Conservation (phyloP, 2,888 invertebrate genomes). For the Bruchidius siliquastri region DNA sequence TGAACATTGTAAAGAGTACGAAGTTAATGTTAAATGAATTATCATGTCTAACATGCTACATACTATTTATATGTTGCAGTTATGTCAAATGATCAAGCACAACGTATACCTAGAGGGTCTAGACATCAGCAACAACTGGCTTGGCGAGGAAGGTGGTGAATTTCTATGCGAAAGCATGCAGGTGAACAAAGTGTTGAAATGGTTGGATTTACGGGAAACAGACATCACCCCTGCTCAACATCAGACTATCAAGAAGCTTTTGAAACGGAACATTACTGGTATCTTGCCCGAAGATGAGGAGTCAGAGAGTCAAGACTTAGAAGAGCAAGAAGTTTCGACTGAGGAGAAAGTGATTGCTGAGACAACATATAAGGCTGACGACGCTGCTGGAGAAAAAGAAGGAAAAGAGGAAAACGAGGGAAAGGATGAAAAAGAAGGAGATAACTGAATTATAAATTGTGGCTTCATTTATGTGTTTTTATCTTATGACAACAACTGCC, state of each 20-base stretch:
- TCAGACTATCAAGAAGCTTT: constrained; percentile 47
- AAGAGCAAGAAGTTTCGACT: background rate
- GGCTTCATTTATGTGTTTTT: too few relatives aligned
- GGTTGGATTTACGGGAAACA: constrained; percentile 39
- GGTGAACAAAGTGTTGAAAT: constrained; percentile 33
- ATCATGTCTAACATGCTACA: too few relatives aligned
- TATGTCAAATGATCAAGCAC: constrained; percentile 50
- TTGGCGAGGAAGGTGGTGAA: constrained; percentile 54
- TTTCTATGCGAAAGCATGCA: constrained; percentile 31
- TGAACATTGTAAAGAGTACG: too few relatives aligned
- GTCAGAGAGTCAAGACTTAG: background rate
- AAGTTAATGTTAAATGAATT: too few relatives aligned
- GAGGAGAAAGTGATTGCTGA: background rate
- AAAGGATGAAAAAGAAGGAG: too few relatives aligned
- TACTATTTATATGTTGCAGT: background rate
- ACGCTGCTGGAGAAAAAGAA: background rate
- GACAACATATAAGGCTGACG: background rate
- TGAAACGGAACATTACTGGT: constrained; percentile 46
- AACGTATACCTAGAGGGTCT: constrained; percentile 53
- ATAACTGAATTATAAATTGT: too few relatives aligned
- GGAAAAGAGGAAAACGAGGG: background rate
- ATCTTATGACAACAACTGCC: too few relatives aligned
- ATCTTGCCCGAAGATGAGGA: constrained; percentile 11
- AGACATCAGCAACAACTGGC: constrained; percentile 57
- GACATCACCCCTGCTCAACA: constrained; percentile 51